Percentiles rank a stretch among this genome's conserved stretches.
Conservation (phyloP, 2,113 vertebrate species). For the Cricetomys ansorgei region DNA sequence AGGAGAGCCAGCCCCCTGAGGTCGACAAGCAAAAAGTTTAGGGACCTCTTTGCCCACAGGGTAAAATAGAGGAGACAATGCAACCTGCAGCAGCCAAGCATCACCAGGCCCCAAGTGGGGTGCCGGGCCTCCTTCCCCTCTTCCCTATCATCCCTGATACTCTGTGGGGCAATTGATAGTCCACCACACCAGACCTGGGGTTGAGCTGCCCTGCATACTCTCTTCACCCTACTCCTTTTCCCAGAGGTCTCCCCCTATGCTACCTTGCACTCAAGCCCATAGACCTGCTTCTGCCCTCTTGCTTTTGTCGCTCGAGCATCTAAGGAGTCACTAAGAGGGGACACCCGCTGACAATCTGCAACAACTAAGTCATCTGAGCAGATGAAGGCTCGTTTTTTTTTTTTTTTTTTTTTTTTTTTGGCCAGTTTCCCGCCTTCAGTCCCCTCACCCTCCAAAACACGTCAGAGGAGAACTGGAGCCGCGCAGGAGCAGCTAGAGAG, state of each 20-base stretch:
- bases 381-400: not conserved
- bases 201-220: not conserved
- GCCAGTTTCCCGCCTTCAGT: not conserved
- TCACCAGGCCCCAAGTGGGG: rapidly evolving
- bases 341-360: not conserved
- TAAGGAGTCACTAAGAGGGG: not conserved
- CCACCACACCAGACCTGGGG: too few relatives aligned
- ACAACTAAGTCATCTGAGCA: not conserved
- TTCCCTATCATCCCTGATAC: not conserved
- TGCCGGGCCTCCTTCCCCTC: not conserved
- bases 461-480: not conserved
- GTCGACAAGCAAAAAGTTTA: not conserved
- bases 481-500: not conserved
- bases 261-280: not conserved
- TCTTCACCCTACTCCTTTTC: not conserved
- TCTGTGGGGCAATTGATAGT: not conserved
- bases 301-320: not conserved
- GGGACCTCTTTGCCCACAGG: not conserved
- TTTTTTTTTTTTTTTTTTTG: too few relatives aligned
- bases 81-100: not conserved
- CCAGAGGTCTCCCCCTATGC: not conserved
- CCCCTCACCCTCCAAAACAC: not conserved
- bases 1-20: not conserved
- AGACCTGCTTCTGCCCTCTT: not conserved
- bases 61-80: too few relatives aligned